Evolutionary conservation across 2,888 invertebrate species (phyloP).

Genomic region (Apamea crenata): DNA sequence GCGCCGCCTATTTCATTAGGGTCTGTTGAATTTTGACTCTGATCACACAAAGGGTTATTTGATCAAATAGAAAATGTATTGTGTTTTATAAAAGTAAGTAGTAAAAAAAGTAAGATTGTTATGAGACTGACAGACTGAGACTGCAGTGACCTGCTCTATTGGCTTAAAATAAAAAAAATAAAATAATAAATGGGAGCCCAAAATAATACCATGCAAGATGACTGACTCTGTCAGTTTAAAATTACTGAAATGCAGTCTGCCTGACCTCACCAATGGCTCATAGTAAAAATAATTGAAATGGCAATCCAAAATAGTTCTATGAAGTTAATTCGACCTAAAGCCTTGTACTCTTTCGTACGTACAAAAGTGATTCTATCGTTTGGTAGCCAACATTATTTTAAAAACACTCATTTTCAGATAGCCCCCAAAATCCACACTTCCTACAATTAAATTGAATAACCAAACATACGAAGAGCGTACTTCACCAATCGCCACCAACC

Average conservation of each 20-base stretch:
- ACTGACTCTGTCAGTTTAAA: not conserved
- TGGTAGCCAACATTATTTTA: not conserved
- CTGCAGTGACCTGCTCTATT: not conserved
- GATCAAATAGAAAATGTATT: not conserved
- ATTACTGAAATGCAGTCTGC: not conserved
- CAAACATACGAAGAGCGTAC: not conserved
- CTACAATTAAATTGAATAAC: not conserved
- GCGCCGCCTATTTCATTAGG: slow-evolving; percentile 15
- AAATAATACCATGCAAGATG: not conserved
- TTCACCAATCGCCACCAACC: not conserved
- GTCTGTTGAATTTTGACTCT: not conserved
- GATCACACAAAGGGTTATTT: not conserved
- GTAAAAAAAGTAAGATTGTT: too few relatives aligned
- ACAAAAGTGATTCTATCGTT: not conserved
- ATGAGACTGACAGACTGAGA: too few relatives aligned
- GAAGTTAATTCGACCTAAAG: not conserved
- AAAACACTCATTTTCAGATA: not conserved
- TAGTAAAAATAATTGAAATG: not conserved
- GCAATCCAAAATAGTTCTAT: not conserved
- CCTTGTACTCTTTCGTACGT: not conserved
- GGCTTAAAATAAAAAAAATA: not conserved
- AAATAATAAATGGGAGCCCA: not conserved
- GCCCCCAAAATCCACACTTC: not conserved
- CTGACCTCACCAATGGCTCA: not conserved
- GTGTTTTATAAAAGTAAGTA: not conserved